These are phyloP conservation scores for Solea senegalensis DNA, from an alignment of 2,113 vertebrate species.

Conservation along the genomic window DNA sequence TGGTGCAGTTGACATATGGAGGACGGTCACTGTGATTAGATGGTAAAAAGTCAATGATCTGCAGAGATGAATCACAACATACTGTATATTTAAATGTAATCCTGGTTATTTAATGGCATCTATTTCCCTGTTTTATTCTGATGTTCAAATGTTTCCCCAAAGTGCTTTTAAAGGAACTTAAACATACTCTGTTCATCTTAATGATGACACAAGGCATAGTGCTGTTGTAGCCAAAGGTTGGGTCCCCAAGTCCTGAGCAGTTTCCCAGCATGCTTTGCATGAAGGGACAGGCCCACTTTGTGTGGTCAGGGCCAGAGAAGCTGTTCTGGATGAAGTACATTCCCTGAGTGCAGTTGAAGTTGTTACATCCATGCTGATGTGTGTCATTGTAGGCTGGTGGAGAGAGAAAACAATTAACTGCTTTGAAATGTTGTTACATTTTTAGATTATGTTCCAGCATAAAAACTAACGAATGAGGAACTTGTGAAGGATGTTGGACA, in stretches of 20 bases:
- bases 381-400: slow-evolving; percentile 84
- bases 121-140: background rate
- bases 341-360: slow-evolving; percentile 80
- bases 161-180: background rate
- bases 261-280: slow-evolving; percentile 82
- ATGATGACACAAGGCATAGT: slow-evolving; percentile 88
- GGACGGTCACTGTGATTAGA: slow-evolving; percentile 62
- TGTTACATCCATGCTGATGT: slow-evolving; percentile 71
- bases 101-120: background rate
- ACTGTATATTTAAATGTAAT: background rate
- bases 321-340: slow-evolving; percentile 81
- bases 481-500: slow-evolving; percentile 74
- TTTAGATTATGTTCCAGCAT: background rate
- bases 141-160: background rate
- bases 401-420: background rate
- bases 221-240: slow-evolving; percentile 86
- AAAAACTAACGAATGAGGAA: slow-evolving; percentile 84
- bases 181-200: slow-evolving; percentile 90
- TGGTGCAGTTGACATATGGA: slow-evolving; percentile 84
- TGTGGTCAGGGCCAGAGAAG: slow-evolving; percentile 81
- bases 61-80: slow-evolving; percentile 27
- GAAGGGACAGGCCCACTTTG: slow-evolving; percentile 88
- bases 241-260: slow-evolving; percentile 85
- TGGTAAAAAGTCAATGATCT: slow-evolving; percentile 89
- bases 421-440: background rate